These are phyloP conservation scores for Hydra vulgaris DNA, from an alignment of 30 jellyfish, hydroid and myxozoan genomes.

Conservation along the genomic window DNA sequence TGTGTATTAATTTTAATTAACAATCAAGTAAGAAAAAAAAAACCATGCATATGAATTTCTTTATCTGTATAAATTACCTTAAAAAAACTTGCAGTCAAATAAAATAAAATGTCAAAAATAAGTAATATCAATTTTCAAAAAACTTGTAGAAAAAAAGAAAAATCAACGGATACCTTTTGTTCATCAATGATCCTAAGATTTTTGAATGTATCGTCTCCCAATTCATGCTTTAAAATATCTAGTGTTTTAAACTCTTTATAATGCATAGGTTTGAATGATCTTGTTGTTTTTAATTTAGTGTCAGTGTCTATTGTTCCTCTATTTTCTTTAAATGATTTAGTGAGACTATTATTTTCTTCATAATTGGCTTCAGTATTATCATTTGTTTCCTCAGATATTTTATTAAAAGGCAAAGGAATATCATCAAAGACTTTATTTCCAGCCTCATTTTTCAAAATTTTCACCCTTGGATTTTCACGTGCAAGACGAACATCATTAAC, in stretches of 20 bases:
- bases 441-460: conserved; percentile 4
- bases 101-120: too few relatives aligned
- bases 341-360: not conserved
- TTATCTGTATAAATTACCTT: too few relatives aligned
- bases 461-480: conserved; percentile 29
- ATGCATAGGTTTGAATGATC: not conserved
- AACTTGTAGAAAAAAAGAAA: too few relatives aligned
- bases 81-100: too few relatives aligned
- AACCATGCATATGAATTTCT: too few relatives aligned
- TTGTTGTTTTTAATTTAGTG: not conserved
- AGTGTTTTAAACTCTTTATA: not conserved
- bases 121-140: too few relatives aligned
- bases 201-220: conserved; percentile 14
- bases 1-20: too few relatives aligned
- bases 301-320: not conserved
- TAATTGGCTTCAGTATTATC: not conserved
- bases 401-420: conserved; percentile 21
- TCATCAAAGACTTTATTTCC: conserved; percentile 5
- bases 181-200: conserved; percentile 12
- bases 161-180: conserved; percentile 29
- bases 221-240: not conserved
- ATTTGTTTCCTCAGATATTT: not conserved
- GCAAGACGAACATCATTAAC: not conserved
- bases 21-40: too few relatives aligned
- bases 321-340: not conserved